Evolutionary conservation across 2,113 vertebrate species (phyloP), one percentile per base, ranked within the genome.

Genomic region (Triplophysa tibetana): DNA sequence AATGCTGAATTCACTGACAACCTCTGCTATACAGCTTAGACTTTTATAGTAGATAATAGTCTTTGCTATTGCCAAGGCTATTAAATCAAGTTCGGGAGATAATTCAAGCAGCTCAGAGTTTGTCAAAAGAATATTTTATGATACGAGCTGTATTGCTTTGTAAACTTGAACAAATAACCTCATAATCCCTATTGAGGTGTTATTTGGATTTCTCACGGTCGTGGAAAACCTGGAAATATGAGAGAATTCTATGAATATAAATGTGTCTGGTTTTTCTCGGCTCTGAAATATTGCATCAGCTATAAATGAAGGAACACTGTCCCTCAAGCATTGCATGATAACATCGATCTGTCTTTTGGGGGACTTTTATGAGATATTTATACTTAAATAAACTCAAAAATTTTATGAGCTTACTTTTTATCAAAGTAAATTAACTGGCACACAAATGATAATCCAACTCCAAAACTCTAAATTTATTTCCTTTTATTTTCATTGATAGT

Each of bases 1-100:
- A 56, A n/a, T 56, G 54, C 54, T n/a, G 54, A n/a, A 2, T 63
- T 61, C 54, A 45, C 56, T 61, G 54, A 74, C 70, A 61, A n/a
- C 33, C 56, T 61, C 33, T 61, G 56, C 21, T 61, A 24, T 24
- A 56, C 56, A 61, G 38, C 21, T 13, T 21, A 52, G 50, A 52
- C 50, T 52, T 52, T 17, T 52, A 48, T 52, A 70, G 45, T 19
- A 48, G 58, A 63, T 63, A 19, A n/a, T 21, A 10, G 54, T 75
- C 43, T 62, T 21, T 45, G 23, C 14, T 11, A 50, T 62, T 62
- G 26, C 38, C 45, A 62, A 48, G n/a, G 38, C 21, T 33, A 17
- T 58, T 56, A 72, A 67, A 56, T 13, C 48, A n/a, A 29, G 24
- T 70, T 70, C 26, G 21, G 52, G 16, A 70, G 17, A 48, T 33